A percentile compares a stretch with the other conserved stretches of the same genome.
Evolutionary conservation across 2,888 invertebrate species (phyloP).

Genomic region (Antheraea assamensis): DNA sequence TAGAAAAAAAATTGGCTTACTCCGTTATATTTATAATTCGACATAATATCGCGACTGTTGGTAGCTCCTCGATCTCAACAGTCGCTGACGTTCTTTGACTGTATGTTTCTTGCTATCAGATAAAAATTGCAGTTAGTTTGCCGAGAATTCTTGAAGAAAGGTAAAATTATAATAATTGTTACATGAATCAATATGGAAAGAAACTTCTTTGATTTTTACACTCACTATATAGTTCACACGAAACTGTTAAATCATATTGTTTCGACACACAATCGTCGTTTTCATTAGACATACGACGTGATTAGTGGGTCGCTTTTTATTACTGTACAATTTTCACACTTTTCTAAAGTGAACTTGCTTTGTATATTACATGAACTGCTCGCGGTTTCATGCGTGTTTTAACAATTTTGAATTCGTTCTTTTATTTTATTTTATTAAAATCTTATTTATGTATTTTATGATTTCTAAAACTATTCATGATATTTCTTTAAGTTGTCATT

Average conservation of each 20-base stretch:
- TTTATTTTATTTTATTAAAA: no score
- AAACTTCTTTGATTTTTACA: not conserved
- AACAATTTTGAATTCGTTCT: no score
- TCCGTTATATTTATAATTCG: not conserved
- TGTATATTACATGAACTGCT: no score
- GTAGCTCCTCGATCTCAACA: not conserved
- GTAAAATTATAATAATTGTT: not conserved
- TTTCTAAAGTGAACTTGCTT: not conserved
- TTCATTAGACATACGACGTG: not conserved
- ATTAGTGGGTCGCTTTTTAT: conserved; percentile 1
- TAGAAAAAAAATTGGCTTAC: not conserved
- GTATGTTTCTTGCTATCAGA: not conserved
- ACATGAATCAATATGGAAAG: not conserved
- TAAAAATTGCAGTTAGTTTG: not conserved
- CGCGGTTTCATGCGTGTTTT: no score
- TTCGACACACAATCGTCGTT: not conserved
- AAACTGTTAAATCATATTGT: not conserved
- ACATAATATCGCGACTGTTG: not conserved
- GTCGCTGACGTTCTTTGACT: not conserved
- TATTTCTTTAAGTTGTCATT: no score
- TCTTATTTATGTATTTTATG: no score
- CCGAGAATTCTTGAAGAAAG: not conserved
- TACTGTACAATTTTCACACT: not conserved
- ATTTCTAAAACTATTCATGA: no score
- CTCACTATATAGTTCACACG: not conserved